phyloP scores from a whole-genome alignment of 2,113 vertebrate species.

The Silurus meridionalis region DNA sequence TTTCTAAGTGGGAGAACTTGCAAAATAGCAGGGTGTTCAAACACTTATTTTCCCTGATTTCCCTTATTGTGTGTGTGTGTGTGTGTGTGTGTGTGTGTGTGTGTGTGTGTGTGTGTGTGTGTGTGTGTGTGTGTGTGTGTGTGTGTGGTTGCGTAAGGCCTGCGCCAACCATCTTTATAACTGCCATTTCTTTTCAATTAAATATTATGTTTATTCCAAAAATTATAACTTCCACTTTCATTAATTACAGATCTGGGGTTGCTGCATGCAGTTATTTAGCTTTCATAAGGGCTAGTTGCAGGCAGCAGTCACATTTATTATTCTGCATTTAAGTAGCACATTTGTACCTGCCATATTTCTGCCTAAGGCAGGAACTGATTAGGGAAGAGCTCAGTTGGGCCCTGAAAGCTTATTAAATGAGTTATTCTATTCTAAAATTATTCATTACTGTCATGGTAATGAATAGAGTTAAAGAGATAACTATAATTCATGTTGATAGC shows the following conservation, averaged over 20 bases:
- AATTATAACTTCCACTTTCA: not conserved
- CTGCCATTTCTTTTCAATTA: not conserved
- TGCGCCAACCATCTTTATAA: not conserved
- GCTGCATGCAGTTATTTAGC: not conserved
- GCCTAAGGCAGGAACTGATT: slow-evolving; percentile 40
- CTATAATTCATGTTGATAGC: slow-evolving; percentile 1
- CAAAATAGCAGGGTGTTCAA: too few relatives aligned
- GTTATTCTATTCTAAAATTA: slow-evolving; percentile 1
- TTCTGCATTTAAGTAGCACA: slow-evolving; percentile 30
- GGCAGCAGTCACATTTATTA: slow-evolving; percentile 28
- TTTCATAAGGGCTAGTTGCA: not conserved
- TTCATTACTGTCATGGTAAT: slow-evolving; percentile 41
- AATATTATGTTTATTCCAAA: not conserved
- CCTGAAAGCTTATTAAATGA: slow-evolving; percentile 45
- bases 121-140: too few relatives aligned
- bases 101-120: too few relatives aligned
- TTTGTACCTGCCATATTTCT: slow-evolving; percentile 51
- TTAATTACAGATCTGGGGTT: not conserved
- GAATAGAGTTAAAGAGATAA: not conserved
- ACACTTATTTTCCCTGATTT: too few relatives aligned
- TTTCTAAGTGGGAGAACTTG: too few relatives aligned
- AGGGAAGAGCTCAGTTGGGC: slow-evolving; percentile 45
- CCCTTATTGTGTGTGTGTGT: too few relatives aligned
- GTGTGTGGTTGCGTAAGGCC: not conserved
- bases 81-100: too few relatives aligned